A percentile compares a stretch with the other conserved stretches of the same genome.
These are phyloP conservation scores for Aphelocoma californica DNA, from an alignment of 2,797 vertebrate genomes.

Conservation along the genomic window DNA sequence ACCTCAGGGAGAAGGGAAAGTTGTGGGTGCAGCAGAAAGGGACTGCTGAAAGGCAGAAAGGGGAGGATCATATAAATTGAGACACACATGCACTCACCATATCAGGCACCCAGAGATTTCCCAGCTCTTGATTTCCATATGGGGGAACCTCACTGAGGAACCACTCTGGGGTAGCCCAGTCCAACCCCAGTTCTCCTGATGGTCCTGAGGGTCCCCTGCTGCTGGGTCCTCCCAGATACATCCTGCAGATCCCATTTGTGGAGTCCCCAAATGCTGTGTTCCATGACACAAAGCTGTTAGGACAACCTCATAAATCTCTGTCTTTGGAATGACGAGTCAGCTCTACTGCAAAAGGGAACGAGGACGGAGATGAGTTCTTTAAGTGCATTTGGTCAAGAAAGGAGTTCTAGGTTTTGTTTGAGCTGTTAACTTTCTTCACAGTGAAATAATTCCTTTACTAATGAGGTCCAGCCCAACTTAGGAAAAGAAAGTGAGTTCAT, in stretches of 20 bases:
- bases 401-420: not conserved
- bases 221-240: not conserved
- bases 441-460: not conserved
- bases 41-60: not conserved
- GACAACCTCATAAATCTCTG: not conserved
- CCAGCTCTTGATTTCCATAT: not conserved
- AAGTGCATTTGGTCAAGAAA: not conserved
- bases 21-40: too few species aligned
- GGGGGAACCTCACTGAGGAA: not conserved
- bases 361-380: not conserved
- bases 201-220: not conserved
- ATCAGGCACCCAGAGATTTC: not conserved
- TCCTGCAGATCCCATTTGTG: not conserved
- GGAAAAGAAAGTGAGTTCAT: not conserved
- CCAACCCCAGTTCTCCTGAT: not conserved
- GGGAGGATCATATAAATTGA: accelerated
- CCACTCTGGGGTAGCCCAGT: accelerated
- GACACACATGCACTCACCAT: accelerated
- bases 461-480: not conserved
- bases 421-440: not conserved
- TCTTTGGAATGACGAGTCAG: not conserved
- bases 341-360: not conserved
- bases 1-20: not conserved
- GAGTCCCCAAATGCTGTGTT: not conserved
- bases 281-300: not conserved